Evolutionary conservation across 2,888 invertebrate species (phyloP), one percentile per base, ranked within the genome.

Genomic region (Dione vanillae): DNA sequence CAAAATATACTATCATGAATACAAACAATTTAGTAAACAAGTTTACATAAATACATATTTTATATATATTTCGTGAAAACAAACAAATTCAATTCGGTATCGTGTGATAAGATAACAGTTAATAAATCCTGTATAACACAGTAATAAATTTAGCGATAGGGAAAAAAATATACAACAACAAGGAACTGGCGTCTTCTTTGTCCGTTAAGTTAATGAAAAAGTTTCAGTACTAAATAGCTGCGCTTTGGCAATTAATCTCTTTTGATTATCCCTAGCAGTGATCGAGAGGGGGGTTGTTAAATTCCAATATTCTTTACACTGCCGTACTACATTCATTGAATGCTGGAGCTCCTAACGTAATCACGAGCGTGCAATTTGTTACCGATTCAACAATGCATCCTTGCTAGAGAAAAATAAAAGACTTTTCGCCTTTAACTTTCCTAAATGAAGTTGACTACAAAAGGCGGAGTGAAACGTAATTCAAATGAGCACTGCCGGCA

Each of bases 391-490:
- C 93, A 92, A 92, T 92, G 92, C 91, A 90, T 87, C 90, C 88
- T 86, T 83, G 85, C 84, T 78, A 78, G 83, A 74, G 78, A 80
- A 83, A 91, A 92, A 91, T 88, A 90, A 90, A 92, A 89, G 87
- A 89, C 84, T 85, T 65, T 69, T 56, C 80, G 82, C 83, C 85
- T 88, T 87, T 86, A 90, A 90, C 88, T 91, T 91, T 86, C 85
- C 87, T 91, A 92, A 93, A 93, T 91, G 92, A 91, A 92, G 90
- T 87, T 83, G 92, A 91, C 89, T 91, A 92, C 92, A 92, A 93
- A 92, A 91, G 92, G 85, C 91, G 84, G 87, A 84, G 83, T 83
- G 80, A 79, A 83, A 80, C 86, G 89, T 89, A 90, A 92, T 92
- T 92, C 89, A 91, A 92, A 92, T 89, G 90, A 91, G 86, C 87